A percentile compares a stretch with the other conserved stretches of the same genome.
phyloP scores from a whole-genome alignment of 2,113 vertebrate genomes.

The Sardina pilchardus region DNA sequence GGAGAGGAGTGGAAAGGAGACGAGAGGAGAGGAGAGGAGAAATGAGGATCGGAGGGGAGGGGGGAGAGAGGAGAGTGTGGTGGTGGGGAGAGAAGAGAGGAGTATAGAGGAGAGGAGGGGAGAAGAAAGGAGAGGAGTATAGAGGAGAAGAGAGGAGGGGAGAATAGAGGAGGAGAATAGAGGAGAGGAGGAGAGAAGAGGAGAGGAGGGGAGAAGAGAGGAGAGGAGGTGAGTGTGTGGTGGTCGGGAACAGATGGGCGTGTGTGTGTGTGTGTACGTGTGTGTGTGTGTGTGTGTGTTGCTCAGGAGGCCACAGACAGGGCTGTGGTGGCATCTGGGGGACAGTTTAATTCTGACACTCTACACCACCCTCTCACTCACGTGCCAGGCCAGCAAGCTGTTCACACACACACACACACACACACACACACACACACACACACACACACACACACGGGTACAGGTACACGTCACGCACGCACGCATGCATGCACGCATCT shows the following conservation, averaged over 20 bases:
- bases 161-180: not conserved
- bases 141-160: not conserved
- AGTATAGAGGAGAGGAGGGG: not conserved
- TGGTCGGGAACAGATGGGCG: not conserved
- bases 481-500: conserved; percentile 30
- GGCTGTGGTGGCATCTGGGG: conserved; percentile 14
- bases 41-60: too few species aligned
- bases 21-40: not conserved
- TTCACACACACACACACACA: not conserved
- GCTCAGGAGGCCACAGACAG: not conserved
- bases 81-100: not conserved
- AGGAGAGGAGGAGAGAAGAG: not conserved
- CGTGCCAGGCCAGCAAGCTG: conserved; percentile 40
- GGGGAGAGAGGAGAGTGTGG: not conserved
- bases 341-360: conserved; percentile 28
- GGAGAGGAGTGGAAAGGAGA: not conserved
- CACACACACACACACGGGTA: conserved; percentile 31
- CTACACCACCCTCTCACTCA: conserved; percentile 30
- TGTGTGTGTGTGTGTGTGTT: too few species aligned
- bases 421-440: conserved; percentile 57
- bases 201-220: not conserved
- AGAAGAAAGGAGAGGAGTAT: not conserved
- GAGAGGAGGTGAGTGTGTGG: not conserved
- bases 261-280: too few species aligned
- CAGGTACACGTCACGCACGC: conserved; percentile 19